phyloP scores from a whole-genome alignment of 2,797 vertebrate species.

The Acanthis flammea region DNA sequence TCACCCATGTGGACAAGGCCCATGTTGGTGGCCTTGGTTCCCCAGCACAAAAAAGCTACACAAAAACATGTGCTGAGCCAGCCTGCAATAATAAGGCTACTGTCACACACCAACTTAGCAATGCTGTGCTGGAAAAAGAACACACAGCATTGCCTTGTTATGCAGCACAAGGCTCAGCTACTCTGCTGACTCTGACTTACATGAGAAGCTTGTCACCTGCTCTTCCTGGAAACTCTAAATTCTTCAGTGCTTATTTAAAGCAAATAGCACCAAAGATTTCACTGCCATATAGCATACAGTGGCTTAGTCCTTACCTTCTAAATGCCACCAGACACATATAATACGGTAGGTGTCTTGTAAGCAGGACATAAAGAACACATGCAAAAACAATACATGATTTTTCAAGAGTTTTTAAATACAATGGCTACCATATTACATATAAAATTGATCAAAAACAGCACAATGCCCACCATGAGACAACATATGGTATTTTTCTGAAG shows the following conservation, averaged over 20 bases:
- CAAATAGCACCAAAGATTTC: not conserved
- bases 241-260: conserved; percentile 1
- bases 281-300: not conserved
- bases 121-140: not conserved
- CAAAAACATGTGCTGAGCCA: not conserved
- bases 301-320: not conserved
- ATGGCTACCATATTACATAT: not conserved
- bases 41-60: not conserved
- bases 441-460: not conserved
- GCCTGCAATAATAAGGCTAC: not conserved
- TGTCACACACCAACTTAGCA: not conserved
- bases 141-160: not conserved
- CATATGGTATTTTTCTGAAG: not conserved
- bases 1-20: fast-evolving
- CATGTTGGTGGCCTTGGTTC: not conserved
- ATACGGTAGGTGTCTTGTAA: not conserved
- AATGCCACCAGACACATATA: not conserved
- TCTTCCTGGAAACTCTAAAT: not conserved
- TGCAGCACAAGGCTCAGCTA: not conserved
- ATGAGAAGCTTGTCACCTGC: not conserved
- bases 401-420: not conserved
- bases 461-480: not conserved
- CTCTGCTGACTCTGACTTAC: not conserved
- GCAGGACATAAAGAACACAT: not conserved
- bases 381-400: not conserved